Percentiles rank a stretch among this genome's conserved stretches.
Conservation (phyloP, 2,113 vertebrate genomes). For the Rhizomys pruinosus region DNA sequence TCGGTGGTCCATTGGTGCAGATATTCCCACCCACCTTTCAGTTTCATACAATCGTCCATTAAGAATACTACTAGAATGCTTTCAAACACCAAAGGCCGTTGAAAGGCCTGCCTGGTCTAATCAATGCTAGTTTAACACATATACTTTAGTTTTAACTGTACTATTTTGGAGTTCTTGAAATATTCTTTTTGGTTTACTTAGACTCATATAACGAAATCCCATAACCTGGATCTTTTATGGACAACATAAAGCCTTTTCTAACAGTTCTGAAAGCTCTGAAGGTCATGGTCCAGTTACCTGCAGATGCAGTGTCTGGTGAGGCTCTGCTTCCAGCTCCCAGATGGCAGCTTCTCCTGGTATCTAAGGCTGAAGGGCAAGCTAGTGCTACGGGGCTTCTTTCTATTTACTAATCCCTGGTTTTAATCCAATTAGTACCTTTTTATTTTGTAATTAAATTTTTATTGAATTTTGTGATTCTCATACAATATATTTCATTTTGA, state of each 20-base stretch:
- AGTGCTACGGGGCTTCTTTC: no score
- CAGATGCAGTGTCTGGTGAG: not conserved
- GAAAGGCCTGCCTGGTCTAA: not conserved
- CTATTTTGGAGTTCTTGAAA: not conserved
- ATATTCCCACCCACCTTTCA: not conserved
- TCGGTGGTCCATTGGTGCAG: not conserved
- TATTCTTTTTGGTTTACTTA: not conserved
- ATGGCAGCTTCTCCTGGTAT: not conserved
- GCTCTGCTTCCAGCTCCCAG: not conserved
- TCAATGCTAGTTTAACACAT: accelerated
- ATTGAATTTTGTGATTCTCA: no score
- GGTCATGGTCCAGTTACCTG: not conserved
- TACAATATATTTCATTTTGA: no score
- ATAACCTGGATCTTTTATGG: not conserved
- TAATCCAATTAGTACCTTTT: no score
- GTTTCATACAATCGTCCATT: not conserved
- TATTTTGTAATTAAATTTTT: no score
- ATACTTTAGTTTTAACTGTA: not conserved
- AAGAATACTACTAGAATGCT: no score
- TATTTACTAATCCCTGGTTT: no score
- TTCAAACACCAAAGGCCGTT: not conserved
- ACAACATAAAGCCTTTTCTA: not conserved
- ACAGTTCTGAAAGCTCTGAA: not conserved
- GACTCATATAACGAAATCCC: not conserved
- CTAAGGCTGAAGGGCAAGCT: not conserved